Percentiles rank a stretch among this genome's conserved stretches.
phyloP scores from a whole-genome alignment of 2,113 vertebrate species.

The Gnathonemus echidnorhynchus region DNA sequence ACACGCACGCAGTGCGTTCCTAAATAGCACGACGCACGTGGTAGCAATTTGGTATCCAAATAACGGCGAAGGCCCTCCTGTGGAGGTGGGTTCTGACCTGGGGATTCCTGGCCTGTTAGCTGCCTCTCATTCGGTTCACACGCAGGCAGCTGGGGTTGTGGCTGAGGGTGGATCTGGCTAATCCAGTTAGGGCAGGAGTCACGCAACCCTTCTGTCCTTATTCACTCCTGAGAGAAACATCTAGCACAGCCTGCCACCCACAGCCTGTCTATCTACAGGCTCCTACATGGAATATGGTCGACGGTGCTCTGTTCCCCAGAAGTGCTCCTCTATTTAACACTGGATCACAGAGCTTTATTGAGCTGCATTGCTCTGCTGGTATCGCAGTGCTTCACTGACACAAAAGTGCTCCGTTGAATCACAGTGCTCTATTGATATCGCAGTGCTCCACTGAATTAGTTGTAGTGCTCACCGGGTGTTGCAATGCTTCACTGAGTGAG shows the following conservation, averaged over 20 bases:
- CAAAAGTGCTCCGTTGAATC: neutral
- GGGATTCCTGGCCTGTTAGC: slow-evolving; percentile 17
- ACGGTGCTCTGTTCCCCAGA: neutral
- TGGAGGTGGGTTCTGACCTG: slow-evolving; percentile 30
- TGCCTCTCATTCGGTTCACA: slow-evolving; percentile 30
- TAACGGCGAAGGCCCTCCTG: slow-evolving; percentile 42
- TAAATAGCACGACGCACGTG: slow-evolving; percentile 55
- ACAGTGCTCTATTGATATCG: neutral
- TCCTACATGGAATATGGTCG: neutral
- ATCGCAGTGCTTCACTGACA: neutral
- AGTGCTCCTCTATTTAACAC: neutral
- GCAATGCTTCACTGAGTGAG: neutral
- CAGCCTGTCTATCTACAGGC: neutral
- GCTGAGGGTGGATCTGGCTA: neutral
- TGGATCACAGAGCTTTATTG: neutral
- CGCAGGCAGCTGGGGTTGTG: slow-evolving; percentile 11
- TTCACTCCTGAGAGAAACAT: neutral
- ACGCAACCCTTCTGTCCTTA: neutral
- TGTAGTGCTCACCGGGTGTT: neutral
- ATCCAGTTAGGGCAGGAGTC: neutral
- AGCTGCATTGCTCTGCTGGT: neutral
- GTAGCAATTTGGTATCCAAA: slow-evolving; percentile 54
- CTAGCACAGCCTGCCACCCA: neutral
- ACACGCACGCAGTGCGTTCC: slow-evolving; percentile 45
- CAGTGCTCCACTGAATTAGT: neutral